These are phyloP conservation scores for Embiotoca jacksoni DNA, from an alignment of 2,113 vertebrate genomes.

Conservation along the genomic window DNA sequence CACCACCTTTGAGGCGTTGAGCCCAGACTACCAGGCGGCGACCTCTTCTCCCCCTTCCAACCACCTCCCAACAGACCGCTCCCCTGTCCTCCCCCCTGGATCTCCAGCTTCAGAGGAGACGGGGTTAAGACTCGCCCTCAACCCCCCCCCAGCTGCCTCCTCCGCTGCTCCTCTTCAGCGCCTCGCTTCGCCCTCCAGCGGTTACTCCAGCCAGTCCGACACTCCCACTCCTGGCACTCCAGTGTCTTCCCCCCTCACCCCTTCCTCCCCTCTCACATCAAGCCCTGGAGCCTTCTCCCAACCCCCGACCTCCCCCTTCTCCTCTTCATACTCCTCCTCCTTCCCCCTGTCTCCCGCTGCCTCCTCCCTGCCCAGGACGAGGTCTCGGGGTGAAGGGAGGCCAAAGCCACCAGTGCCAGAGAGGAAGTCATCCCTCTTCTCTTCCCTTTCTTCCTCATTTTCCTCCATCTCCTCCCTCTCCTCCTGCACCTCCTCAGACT, in stretches of 20 bases:
- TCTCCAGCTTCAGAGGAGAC: slow-evolving; percentile 40
- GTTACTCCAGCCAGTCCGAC: slow-evolving; percentile 95
- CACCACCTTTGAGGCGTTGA: slow-evolving; percentile 62
- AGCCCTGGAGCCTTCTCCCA: slow-evolving; percentile 78
- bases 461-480: slow-evolving; percentile 92
- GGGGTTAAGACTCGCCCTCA: slow-evolving; percentile 1
- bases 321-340: slow-evolving; percentile 70
- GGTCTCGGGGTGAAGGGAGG: slow-evolving; percentile 53
- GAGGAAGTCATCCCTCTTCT: slow-evolving; percentile 93
- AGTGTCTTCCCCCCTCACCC: slow-evolving; percentile 86
- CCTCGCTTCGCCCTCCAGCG: slow-evolving; percentile 91
- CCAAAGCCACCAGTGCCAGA: slow-evolving; percentile 93
- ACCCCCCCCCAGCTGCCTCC: slow-evolving; percentile 14
- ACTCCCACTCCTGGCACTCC: slow-evolving; percentile 91
- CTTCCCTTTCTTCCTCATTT: slow-evolving; percentile 85
- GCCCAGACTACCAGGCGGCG: background rate
- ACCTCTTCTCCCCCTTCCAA: background rate
- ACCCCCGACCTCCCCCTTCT: slow-evolving; percentile 67
- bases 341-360: slow-evolving; percentile 51
- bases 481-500: slow-evolving; percentile 86
- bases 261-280: slow-evolving; percentile 86
- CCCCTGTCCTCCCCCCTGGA: background rate
- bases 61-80: background rate
- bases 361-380: slow-evolving; percentile 62
- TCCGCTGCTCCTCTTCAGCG: slow-evolving; percentile 85